phyloP scores from a whole-genome alignment of 1,140 invertebrate species.

The Polypedilum pembai region DNA sequence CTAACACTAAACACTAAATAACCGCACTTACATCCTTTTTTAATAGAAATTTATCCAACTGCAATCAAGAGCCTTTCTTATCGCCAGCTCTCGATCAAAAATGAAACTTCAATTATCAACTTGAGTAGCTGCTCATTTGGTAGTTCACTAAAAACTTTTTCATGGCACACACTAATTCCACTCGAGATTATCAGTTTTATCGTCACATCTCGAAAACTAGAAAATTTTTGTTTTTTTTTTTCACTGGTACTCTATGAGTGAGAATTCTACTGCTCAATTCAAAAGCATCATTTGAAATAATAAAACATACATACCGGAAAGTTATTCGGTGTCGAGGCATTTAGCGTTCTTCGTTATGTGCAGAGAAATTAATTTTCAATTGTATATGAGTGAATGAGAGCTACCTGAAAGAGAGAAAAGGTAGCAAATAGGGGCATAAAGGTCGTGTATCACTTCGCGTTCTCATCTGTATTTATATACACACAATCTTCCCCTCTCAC shows the following conservation, averaged over 20 bases:
- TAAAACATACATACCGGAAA: background rate
- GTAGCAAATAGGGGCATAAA: conserved; percentile 18
- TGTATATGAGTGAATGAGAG: background rate
- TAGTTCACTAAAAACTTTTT: too few relatives aligned
- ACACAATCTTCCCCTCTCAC: background rate
- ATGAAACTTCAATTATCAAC: too few relatives aligned
- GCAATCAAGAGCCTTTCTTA: background rate
- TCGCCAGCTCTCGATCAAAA: too few relatives aligned
- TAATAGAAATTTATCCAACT: background rate
- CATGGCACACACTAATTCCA: background rate
- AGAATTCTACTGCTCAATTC: conserved; percentile 11
- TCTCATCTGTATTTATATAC: conserved; percentile 8
- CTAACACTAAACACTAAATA: background rate
- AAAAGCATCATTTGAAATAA: conserved; percentile 2
- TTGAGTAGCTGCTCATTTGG: too few relatives aligned
- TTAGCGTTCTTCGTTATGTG: background rate
- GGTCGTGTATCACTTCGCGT: conserved; percentile 24
- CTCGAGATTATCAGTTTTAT: conserved; percentile 12
- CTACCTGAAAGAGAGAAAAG: conserved; percentile 11
- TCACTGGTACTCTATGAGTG: too few relatives aligned
- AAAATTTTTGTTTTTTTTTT: background rate
- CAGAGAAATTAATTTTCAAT: conserved; percentile 27
- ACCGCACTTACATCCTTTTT: too few relatives aligned
- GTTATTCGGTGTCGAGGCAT: background rate
- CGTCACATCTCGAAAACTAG: background rate